These are phyloP conservation scores for Palythoa grandis DNA, from an alignment of 92 coral and sea anemone species.

Conservation along the genomic window DNA sequence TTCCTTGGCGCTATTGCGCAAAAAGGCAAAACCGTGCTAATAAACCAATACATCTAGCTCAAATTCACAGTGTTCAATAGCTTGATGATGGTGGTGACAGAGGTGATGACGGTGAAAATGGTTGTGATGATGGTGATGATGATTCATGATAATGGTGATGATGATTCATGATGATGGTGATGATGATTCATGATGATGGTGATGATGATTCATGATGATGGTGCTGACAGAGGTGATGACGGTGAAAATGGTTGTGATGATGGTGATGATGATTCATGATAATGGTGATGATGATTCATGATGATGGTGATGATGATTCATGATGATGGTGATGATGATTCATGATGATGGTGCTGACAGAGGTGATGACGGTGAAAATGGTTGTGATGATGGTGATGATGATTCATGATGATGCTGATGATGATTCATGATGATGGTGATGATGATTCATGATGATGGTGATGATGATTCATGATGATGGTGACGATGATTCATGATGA, in stretches of 20 bases:
- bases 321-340: neutral
- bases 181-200: neutral
- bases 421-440: neutral
- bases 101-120: neutral
- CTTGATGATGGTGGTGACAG: neutral
- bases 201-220: neutral
- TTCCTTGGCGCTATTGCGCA: no score
- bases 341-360: neutral
- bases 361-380: neutral
- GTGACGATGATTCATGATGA: neutral
- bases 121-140: neutral
- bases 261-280: no score
- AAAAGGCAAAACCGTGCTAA: no score
- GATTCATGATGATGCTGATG: no score
- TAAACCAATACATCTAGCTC: no score
- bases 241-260: neutral
- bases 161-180: neutral
- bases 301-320: neutral
- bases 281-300: neutral
- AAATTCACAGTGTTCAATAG: no score
- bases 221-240: neutral
- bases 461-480: neutral
- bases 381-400: neutral
- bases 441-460: neutral
- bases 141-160: neutral